Percentiles rank a stretch among this genome's conserved stretches.
Evolutionary conservation across 2,888 invertebrate genomes (phyloP).

Genomic region (Chirona hameri): DNA sequence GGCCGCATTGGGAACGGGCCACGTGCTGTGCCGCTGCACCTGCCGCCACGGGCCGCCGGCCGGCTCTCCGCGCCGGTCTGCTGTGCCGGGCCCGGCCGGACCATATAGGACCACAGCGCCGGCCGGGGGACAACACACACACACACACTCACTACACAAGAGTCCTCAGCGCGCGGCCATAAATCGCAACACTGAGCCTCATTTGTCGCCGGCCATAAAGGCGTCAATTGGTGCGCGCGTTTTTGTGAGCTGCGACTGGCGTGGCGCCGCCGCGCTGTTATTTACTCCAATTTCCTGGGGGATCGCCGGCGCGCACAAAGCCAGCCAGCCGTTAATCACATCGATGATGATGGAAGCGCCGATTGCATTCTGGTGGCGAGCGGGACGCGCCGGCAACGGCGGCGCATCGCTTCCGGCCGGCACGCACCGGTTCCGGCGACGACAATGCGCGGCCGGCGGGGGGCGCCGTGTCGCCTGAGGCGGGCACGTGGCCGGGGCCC

Average conservation of each 20-base stretch:
- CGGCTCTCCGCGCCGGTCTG: neutral
- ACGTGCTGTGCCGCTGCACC: neutral
- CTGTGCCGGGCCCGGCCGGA: too few species aligned
- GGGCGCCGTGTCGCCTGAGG: neutral
- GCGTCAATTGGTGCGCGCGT: neutral
- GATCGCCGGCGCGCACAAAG: neutral
- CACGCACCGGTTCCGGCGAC: neutral
- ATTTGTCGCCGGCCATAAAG: neutral
- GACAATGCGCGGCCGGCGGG: neutral
- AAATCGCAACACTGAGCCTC: neutral
- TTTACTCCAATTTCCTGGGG: constrained; percentile 8
- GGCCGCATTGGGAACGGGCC: neutral
- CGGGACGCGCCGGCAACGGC: neutral
- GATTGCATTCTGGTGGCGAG: constrained; percentile 2
- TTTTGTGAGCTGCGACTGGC: neutral
- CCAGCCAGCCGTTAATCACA: neutral
- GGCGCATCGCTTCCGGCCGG: constrained; percentile 3
- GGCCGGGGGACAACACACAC: neutral
- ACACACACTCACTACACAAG: neutral
- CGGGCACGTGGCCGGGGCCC: neutral
- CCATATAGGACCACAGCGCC: too few species aligned
- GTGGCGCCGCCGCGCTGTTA: neutral
- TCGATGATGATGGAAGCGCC: constrained; percentile 12
- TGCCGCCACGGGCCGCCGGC: neutral
- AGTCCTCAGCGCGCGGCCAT: neutral